Percentiles rank a stretch among this genome's conserved stretches.
Evolutionary conservation across 2,797 vertebrate genomes (phyloP).

Genomic region (Crocidura indochinensis): DNA sequence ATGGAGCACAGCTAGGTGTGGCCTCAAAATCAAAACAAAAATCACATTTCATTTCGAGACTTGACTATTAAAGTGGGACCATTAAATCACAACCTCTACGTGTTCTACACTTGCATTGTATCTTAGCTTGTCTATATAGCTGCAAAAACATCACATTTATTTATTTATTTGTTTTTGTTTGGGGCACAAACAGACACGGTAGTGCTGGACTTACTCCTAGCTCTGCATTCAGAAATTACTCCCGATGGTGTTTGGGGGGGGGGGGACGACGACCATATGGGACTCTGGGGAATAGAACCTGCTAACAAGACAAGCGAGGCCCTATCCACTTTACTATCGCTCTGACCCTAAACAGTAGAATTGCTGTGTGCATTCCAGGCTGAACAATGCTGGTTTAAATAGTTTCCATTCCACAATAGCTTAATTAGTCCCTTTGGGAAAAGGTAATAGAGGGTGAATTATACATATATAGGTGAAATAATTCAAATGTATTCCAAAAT

Average conservation of each 20-base stretch:
- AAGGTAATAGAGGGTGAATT: conserved; percentile 15
- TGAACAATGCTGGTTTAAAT: conserved; percentile 51
- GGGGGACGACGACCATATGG: too few relatives aligned
- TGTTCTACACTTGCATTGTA: not conserved
- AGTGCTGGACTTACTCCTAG: too few relatives aligned
- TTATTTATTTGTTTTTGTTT: too few relatives aligned
- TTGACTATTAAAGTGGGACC: conserved; percentile 17
- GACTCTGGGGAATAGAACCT: too few relatives aligned
- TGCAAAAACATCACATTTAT: not conserved
- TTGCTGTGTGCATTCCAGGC: conserved; percentile 13
- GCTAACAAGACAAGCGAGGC: too few relatives aligned
- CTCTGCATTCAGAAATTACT: too few relatives aligned
- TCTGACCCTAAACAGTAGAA: not conserved
- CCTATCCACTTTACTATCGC: too few relatives aligned
- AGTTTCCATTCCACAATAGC: conserved; percentile 10
- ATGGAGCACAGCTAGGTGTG: too few relatives aligned
- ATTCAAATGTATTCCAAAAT: conserved; percentile 34
- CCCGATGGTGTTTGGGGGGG: too few relatives aligned
- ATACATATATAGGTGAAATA: conserved; percentile 37
- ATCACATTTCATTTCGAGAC: too few relatives aligned
- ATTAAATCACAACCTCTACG: not conserved
- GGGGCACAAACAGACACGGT: too few relatives aligned
- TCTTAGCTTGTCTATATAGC: conserved; percentile 43
- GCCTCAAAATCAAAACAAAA: too few relatives aligned
- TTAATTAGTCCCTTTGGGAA: conserved; percentile 24